phyloP scores from a whole-genome alignment of 2,888 invertebrate species.

The Eupithecia subfuscata region DNA sequence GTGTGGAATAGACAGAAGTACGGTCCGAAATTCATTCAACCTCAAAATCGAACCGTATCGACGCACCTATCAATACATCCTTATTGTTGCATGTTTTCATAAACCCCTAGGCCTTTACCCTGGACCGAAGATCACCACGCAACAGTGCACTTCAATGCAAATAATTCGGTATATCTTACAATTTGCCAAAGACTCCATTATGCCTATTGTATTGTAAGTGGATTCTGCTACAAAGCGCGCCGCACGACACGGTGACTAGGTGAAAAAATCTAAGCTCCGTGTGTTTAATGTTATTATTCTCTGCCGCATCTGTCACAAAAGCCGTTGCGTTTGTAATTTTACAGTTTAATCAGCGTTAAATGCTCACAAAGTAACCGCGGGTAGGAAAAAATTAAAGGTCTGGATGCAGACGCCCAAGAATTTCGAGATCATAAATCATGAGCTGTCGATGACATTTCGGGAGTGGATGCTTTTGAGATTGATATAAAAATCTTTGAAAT shows the following conservation, averaged over 20 bases:
- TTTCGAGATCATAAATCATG: conserved; percentile 76
- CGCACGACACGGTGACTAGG: conserved; percentile 73
- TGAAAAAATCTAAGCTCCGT: conserved; percentile 54
- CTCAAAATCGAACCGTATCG: conserved; percentile 47
- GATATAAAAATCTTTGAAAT: conserved; percentile 36
- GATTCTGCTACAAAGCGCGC: conserved; percentile 76
- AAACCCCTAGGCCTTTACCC: conserved; percentile 74
- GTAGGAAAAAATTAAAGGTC: conserved; percentile 64
- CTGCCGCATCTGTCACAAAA: conserved; percentile 82
- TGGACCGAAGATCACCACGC: conserved; percentile 68
- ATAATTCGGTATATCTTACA: conserved; percentile 83
- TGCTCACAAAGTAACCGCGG: conserved; percentile 75
- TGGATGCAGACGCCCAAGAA: conserved; percentile 66
- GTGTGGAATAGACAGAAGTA: conserved; percentile 1
- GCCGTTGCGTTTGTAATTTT: conserved; percentile 79
- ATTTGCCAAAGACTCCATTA: conserved; percentile 82
- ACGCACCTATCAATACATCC: conserved; percentile 65
- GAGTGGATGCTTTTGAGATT: conserved; percentile 41
- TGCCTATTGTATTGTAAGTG: conserved; percentile 78
- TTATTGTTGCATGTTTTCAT: conserved; percentile 77
- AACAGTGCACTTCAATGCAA: conserved; percentile 72
- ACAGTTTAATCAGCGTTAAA: conserved; percentile 85
- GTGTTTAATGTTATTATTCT: conserved; percentile 81
- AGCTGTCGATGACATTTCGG: conserved; percentile 65
- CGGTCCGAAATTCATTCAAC: conserved; percentile 30